phyloP scores from a whole-genome alignment of 2,888 invertebrate species.

The Hypercompe scribonia region DNA sequence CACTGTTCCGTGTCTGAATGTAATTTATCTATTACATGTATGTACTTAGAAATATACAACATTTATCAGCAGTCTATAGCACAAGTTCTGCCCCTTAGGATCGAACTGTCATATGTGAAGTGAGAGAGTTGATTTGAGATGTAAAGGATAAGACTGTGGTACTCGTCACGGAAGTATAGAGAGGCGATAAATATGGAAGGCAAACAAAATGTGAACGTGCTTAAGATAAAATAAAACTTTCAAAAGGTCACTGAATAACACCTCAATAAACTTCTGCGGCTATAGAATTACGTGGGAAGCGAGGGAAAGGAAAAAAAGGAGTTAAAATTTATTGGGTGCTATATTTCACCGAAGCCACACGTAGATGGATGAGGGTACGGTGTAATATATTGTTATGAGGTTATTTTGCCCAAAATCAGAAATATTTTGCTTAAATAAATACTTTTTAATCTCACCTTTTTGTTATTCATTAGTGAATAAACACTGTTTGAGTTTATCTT shows the following conservation, averaged over 20 bases:
- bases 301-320: constrained; percentile 3
- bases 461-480: background rate
- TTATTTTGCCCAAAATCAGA: background rate
- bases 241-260: background rate
- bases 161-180: no score
- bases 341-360: constrained; percentile 2
- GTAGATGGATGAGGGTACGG: constrained; percentile 6
- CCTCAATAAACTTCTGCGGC: constrained; percentile 5
- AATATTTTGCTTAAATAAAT: background rate
- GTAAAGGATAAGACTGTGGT: no score
- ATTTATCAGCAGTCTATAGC: no score
- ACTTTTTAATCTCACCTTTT: background rate
- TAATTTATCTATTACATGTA: no score
- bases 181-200: no score
- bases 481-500: background rate
- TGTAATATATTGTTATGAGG: background rate
- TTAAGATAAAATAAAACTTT: background rate
- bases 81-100: no score
- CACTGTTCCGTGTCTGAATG: no score
- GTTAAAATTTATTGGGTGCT: constrained; percentile 12
- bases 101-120: no score
- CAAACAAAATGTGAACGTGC: no score
- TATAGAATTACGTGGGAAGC: constrained; percentile 5
- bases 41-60: no score
- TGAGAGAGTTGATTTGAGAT: no score